phyloP scores from a whole-genome alignment of 2,113 vertebrate species.

The Indri indri region DNA sequence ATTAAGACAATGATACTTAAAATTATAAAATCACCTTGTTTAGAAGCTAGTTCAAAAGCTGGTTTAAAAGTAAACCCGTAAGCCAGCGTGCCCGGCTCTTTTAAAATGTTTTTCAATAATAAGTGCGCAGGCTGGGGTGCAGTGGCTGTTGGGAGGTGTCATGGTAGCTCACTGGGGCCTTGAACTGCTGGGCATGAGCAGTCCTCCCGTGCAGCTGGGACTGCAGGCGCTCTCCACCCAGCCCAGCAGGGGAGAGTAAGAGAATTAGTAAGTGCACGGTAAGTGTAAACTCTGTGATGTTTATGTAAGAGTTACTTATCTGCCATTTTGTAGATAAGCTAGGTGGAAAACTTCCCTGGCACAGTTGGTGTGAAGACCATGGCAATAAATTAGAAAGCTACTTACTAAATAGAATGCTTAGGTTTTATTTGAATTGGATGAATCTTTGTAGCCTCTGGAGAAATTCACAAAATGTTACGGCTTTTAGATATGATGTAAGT shows the following conservation, averaged over 20 bases:
- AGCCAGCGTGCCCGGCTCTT: too few relatives aligned
- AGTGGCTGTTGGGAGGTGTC: too few relatives aligned
- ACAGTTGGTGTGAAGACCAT: background rate
- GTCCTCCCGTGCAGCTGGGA: too few relatives aligned
- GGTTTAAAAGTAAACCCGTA: background rate
- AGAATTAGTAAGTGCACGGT: background rate
- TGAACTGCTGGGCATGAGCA: too few relatives aligned
- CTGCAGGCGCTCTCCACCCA: too few relatives aligned
- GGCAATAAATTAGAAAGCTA: background rate
- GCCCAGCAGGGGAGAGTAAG: too few relatives aligned
- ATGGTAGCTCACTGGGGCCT: too few relatives aligned
- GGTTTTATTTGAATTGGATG: background rate
- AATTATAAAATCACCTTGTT: background rate
- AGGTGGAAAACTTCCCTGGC: rapidly evolving
- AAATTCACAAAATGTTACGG: background rate
- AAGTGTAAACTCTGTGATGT: background rate
- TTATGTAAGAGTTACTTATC: background rate
- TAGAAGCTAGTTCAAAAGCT: background rate
- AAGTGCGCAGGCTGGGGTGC: too few relatives aligned
- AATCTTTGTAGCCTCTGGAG: background rate
- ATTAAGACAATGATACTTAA: background rate
- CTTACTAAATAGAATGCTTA: background rate
- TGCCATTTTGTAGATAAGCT: background rate
- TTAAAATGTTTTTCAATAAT: too few relatives aligned
- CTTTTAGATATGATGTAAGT: too few relatives aligned